Evolutionary conservation across 2,113 vertebrate species (phyloP), one percentile per base, ranked within the genome.

Genomic region (Dasypus novemcinctus): DNA sequence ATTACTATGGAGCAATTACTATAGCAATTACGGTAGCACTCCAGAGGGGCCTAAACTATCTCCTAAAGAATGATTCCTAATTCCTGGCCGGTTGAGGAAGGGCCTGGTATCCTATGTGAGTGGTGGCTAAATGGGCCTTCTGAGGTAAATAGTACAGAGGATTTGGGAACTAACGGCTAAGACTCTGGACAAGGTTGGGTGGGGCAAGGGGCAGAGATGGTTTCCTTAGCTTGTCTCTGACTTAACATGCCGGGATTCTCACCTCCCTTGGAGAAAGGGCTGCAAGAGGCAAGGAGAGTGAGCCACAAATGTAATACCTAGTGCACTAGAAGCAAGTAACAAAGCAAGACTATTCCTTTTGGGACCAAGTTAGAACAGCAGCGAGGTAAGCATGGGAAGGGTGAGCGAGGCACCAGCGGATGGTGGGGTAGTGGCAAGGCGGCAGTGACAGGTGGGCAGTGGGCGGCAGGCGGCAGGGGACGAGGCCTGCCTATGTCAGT

Each of bases 401-500:
- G 41, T 6, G 7, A 49, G 33, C 0, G 2, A 68, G 64, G n/a
- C 4, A 2, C 11, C 3, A 4, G 29, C 38, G 59, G 15, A 31
- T 14, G 27, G 88, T 52, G 74, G 49, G 81, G 27, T 12, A 15
- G 33, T 4, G 7, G 33, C 20, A 5, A 7, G 18, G 23, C 11
- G 41, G 13, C 6, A 8, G 13, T 4, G 52, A 46, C 5, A 21
- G 18, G 54, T 0, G 7, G 21, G 25, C 10, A n/a, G n/a, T 7
- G 0, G 21, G 43, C 52, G 49, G n/a, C 33, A 9, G 4, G 33
- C 29, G 29, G 29, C 23, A 25, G 74, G 33, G 11, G 14, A 10
- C 1, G 3, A 91, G 66, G 2, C 49, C 38, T 49, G 57, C 2
- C 20, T n/a, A 1, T 0, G 0, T 41, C 4, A 4, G 43, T 18